These are phyloP conservation scores for Grammatotria lemairii DNA, from an alignment of 2,113 vertebrate genomes.

Conservation along the genomic window DNA sequence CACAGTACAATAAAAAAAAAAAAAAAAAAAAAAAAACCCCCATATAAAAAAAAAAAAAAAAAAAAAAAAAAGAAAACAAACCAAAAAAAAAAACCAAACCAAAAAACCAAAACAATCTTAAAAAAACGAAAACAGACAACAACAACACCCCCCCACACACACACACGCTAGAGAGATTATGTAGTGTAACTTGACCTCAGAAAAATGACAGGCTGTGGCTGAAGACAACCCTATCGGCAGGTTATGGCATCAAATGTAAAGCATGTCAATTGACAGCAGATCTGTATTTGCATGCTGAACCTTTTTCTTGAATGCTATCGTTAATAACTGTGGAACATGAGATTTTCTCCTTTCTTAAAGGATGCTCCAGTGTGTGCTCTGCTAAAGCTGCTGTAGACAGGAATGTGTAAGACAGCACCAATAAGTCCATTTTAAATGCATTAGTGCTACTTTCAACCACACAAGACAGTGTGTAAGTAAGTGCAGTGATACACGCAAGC, in stretches of 20 bases:
- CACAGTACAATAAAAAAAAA: neutral
- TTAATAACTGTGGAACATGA: neutral
- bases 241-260: neutral
- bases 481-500: neutral
- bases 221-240: neutral
- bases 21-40: neutral
- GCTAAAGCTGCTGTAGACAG: neutral
- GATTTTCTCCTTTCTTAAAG: neutral
- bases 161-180: neutral
- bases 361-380: neutral
- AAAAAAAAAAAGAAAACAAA: fast-evolving
- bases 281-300: neutral
- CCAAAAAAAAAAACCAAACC: neutral
- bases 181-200: neutral
- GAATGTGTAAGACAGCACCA: neutral
- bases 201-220: neutral
- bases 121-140: neutral
- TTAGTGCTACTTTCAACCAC: neutral
- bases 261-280: neutral
- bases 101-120: neutral
- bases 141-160: no score
- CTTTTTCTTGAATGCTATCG: neutral
- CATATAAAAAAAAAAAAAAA: neutral
- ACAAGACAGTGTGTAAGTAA: neutral
- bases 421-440: neutral